Percentiles rank a stretch among this genome's conserved stretches.
phyloP scores from a whole-genome alignment of 37 sponge, comb jelly and placozoan genomes.

The Amphimedon queenslandica region DNA sequence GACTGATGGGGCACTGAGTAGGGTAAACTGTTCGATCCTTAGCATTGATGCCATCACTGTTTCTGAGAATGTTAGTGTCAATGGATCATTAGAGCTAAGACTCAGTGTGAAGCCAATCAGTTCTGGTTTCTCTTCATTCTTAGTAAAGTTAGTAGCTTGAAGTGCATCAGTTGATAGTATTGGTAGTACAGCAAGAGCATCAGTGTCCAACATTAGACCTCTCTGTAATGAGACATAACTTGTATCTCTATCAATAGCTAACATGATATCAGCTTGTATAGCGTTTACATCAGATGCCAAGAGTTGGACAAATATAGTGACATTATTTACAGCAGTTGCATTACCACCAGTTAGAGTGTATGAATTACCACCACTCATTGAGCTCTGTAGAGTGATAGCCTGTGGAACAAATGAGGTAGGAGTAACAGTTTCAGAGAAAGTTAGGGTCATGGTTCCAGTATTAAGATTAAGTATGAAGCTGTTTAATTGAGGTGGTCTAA shows the following conservation, averaged over 20 bases:
- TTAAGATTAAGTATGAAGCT: constrained; percentile 67
- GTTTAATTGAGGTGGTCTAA: constrained; percentile 56
- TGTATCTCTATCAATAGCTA: constrained; percentile 29
- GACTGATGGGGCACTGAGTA: constrained; percentile 47
- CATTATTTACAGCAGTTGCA: constrained; percentile 19
- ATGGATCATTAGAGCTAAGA: constrained; percentile 58
- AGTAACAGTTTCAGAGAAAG: constrained; percentile 52
- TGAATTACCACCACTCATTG: background rate
- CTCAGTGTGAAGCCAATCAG: constrained; percentile 71
- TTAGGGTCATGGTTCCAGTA: constrained; percentile 42
- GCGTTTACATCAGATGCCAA: constrained; percentile 43
- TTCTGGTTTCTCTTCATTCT: constrained; percentile 43
- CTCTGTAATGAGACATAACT: constrained; percentile 63
- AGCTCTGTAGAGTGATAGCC: constrained; percentile 38
- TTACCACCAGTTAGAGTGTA: constrained; percentile 64
- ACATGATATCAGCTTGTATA: constrained; percentile 30
- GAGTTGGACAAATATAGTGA: constrained; percentile 26
- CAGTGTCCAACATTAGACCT: constrained; percentile 60
- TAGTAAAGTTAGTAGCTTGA: constrained; percentile 37
- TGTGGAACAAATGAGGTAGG: constrained; percentile 51
- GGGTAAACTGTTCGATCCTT: constrained; percentile 28
- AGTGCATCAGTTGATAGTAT: constrained; percentile 29
- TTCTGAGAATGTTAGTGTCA: constrained; percentile 85
- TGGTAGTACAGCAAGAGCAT: constrained; percentile 42
- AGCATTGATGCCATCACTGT: constrained; percentile 49